Base-by-base conservation (phyloP, 2,113 vertebrate species). In the Stomatorhinus ivindoensis region DNA sequence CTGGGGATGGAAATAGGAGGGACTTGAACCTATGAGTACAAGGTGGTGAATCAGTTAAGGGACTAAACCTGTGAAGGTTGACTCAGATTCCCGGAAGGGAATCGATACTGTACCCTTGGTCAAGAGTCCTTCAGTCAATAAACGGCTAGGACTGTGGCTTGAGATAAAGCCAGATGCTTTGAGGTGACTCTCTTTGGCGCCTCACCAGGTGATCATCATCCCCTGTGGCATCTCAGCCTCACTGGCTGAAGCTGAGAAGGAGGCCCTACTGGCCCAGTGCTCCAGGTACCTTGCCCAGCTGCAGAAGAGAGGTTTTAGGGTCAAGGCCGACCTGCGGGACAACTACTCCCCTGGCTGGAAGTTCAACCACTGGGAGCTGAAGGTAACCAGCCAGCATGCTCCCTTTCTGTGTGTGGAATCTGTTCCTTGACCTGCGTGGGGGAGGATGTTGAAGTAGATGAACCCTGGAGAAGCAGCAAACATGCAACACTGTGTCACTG, bases 331-430 rank as follows among this genome's bases (percentile, higher is more conserved):
- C 92, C 80, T 96, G 35, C 93, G 98, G 89, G 98, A 99, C 88
- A 99, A 99, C 94, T 99, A 99, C 91, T 99, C 98, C 10, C 98
- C 98, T 42, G 98, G 98, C 3, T 99, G 98, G 98, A 99, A 99
- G 88, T 99, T 99, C 95, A 99, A 99, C 91, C 98, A 99, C 94
- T 99, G 98, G 98, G 98, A 99, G 90, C 97, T 99, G 44, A 99
- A 99, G 97, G 98, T 99, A 87, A 44, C 51, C 9, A 15, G 51
- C 27, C 13, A 11, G 19, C 27, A 31, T 89, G 13, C 9, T n/a
- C 24, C 10, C 61, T 11, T 69, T 69, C 39, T 44, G 17, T 39
- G 17, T 42, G 76, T 80, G 73, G 31, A 39, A 35, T 35, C 31
- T 19, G 31, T 73, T 35, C 58, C n/a, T 65, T n/a, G 58, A 27